These are phyloP conservation scores for Drosophila robusta DNA, from an alignment of 2,888 invertebrate species.

Conservation along the genomic window DNA sequence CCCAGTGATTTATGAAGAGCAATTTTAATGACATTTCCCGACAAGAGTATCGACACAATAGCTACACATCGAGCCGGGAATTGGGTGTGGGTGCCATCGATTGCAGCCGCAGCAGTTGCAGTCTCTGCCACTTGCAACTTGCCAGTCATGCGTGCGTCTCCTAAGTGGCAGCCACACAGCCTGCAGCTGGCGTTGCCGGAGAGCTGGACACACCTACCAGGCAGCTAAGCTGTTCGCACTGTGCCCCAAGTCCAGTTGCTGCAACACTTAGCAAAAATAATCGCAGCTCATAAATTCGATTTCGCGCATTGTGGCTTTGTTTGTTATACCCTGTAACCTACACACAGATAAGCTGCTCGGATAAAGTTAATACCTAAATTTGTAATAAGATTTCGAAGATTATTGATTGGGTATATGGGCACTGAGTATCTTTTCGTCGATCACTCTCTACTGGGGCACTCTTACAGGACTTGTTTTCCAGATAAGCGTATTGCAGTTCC, in stretches of 20 bases:
- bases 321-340: constrained; percentile 1
- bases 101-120: constrained; percentile 23
- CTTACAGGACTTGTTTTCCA: constrained; percentile 12
- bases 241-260: constrained; percentile 38
- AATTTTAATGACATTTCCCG: constrained; percentile 84
- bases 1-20: constrained; percentile 83
- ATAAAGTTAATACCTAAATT: no score
- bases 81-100: constrained; percentile 42
- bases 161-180: constrained; percentile 41
- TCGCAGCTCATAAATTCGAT: constrained; percentile 60
- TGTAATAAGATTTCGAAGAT: no score
- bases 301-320: constrained; percentile 26
- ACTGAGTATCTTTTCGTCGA: background rate
- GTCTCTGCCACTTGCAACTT: constrained; percentile 30
- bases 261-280: constrained; percentile 64
- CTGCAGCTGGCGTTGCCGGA: constrained; percentile 28
- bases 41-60: constrained; percentile 73
- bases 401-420: no score
- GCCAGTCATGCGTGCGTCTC: constrained; percentile 62
- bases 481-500: constrained; percentile 49
- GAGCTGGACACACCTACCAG: constrained; percentile 54
- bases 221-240: constrained; percentile 13
- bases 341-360: no score
- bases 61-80: constrained; percentile 8
- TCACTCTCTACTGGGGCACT: background rate